phyloP scores from a whole-genome alignment of 1,140 invertebrate species.

The Halictus rubicundus region DNA sequence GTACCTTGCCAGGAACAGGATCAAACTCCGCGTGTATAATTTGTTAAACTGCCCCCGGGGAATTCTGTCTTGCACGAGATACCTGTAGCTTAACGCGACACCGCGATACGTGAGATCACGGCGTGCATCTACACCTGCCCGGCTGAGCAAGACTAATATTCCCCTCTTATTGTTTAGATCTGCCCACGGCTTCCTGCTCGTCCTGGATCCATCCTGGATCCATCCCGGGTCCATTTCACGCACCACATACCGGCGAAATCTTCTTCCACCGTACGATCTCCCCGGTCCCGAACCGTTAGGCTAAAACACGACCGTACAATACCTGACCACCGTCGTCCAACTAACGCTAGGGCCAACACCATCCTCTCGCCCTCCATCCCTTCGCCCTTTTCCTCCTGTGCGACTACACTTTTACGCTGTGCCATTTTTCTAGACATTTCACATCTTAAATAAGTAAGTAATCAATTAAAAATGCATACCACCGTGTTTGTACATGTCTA shows the following conservation, averaged over 20 bases:
- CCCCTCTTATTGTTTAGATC: slow-evolving; percentile 53
- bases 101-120: slow-evolving; percentile 21
- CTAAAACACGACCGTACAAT: slow-evolving; percentile 19
- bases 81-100: slow-evolving; percentile 21
- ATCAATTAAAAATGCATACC: no score
- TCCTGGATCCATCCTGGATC: slow-evolving; percentile 45
- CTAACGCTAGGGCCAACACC: not conserved
- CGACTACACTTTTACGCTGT: no score
- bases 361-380: not conserved
- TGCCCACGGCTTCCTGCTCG: slow-evolving; percentile 19
- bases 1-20: not conserved
- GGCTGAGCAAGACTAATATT: slow-evolving; percentile 46
- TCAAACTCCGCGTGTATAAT: slow-evolving; percentile 34
- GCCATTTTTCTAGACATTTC: no score
- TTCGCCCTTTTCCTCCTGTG: no score
- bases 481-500: no score
- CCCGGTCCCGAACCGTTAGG: slow-evolving; percentile 23
- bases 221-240: slow-evolving; percentile 54
- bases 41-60: slow-evolving; percentile 34
- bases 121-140: slow-evolving; percentile 26
- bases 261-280: not conserved
- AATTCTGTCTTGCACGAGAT: slow-evolving; percentile 31
- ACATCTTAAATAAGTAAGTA: no score
- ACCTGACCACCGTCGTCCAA: not conserved
- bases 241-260: slow-evolving; percentile 38